phyloP scores from a whole-genome alignment of 1,140 invertebrate genomes.

The Pygmarrhopalites habei region DNA sequence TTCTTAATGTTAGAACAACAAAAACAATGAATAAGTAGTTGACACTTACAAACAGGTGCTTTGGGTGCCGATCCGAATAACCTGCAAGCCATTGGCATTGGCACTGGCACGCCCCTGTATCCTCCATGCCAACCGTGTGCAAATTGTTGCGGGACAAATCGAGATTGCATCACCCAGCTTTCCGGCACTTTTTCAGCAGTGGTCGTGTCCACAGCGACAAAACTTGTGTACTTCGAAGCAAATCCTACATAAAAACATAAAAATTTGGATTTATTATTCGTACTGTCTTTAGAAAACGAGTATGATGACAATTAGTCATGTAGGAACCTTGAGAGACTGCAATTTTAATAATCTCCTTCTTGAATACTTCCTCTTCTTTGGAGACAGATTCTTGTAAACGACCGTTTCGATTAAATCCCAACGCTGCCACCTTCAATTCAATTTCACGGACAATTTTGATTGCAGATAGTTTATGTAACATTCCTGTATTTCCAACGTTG shows the following conservation, averaged over 20 bases:
- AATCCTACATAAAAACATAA: slow-evolving; percentile 28
- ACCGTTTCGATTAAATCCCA: background rate
- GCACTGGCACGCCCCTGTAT: background rate
- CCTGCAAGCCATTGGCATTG: background rate
- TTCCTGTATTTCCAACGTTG: slow-evolving; percentile 17
- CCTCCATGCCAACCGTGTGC: slow-evolving; percentile 39
- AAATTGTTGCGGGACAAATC: slow-evolving; percentile 34
- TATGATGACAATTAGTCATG: background rate
- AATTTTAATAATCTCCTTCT: slow-evolving; percentile 32
- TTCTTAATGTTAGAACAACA: background rate
- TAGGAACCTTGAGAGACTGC: slow-evolving; percentile 24
- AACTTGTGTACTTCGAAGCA: slow-evolving; percentile 38
- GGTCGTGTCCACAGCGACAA: slow-evolving; percentile 36
- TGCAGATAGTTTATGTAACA: slow-evolving; percentile 36
- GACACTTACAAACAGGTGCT: background rate
- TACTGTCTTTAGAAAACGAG: background rate
- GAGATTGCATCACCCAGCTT: slow-evolving; percentile 38
- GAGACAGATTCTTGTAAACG: background rate
- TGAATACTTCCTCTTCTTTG: slow-evolving; percentile 6
- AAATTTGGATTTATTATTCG: background rate
- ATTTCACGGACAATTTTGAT: slow-evolving; percentile 39
- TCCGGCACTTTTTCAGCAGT: slow-evolving; percentile 15
- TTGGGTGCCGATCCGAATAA: background rate
- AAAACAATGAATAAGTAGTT: background rate
- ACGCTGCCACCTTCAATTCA: slow-evolving; percentile 29